Base-by-base conservation (phyloP, 2,888 invertebrate species). In the Acrobasis repandana region DNA sequence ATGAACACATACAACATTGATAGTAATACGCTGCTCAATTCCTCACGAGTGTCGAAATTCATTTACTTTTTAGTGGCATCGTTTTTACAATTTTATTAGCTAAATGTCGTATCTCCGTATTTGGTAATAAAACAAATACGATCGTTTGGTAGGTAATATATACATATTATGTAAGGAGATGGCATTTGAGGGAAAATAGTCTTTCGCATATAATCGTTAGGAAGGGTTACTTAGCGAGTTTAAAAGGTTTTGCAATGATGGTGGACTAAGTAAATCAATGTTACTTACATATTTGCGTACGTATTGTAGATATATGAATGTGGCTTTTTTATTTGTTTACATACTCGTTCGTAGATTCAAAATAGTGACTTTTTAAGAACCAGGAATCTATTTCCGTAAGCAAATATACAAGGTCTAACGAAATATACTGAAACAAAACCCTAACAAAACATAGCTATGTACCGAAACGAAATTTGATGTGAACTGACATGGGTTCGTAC, bases 11-110 rank as follows among this genome's bases (percentile, higher is more conserved):
- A 3, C n/a, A 14, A 43, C 43, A 43, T 43, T 43, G 4, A 43
- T 43, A 11, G 11, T 14, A n/a, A 43, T 11, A 43, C 6, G 5
- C 43, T 43, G 43, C n/a, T 14, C 43, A 43, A 43, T 43, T 43
- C n/a, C 36, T 43, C 10, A n/a, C 28, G 28, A 28, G n/a, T 38
- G 38, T 38, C 38, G 38, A 8, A 11, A 43, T 43, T 11, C 10
- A 38, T 38, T 38, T 38, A 38, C 38, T 43, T 38, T 36, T 43
- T 43, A 43, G 43, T 43, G 43, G 4, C 43, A 43, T 43, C 43
- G n/a, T 43, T 43, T 43, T 43, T 43, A 43, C 43, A 43, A 43
- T n/a, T 14, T 43, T n/a, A 43, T 43, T 43, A 43, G 43, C 43
- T n/a, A 43, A 43, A n/a, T 1, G 11, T 9, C 36, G 36, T n/a